These are phyloP conservation scores for Zaprionus vittiger DNA, from an alignment of 1,140 invertebrate species.

Conservation along the genomic window DNA sequence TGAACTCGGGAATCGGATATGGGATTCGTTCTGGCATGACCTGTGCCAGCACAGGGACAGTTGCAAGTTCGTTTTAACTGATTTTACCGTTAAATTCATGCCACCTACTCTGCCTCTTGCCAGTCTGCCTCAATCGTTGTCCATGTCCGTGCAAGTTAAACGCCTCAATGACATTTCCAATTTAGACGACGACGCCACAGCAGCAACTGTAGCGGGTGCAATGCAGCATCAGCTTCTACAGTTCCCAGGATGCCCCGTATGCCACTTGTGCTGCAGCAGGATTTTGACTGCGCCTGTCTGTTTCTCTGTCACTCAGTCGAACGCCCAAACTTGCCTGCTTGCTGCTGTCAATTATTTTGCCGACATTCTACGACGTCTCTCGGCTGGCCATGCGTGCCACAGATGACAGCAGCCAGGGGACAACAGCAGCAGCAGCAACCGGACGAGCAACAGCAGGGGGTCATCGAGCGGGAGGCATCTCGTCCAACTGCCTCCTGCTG, in stretches of 20 bases:
- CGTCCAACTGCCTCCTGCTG: conserved; percentile 1
- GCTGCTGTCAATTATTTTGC: conserved; percentile 75
- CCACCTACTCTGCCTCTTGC: conserved; percentile 17
- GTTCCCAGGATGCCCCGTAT: conserved; percentile 27
- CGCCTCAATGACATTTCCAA: conserved; percentile 83
- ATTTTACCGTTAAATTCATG: conserved; percentile 50
- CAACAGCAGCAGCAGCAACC: neutral
- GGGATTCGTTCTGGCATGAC: conserved; percentile 27
- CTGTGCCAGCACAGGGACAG: conserved; percentile 16
- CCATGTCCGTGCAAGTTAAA: conserved; percentile 71
- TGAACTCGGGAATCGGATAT: conserved; percentile 16
- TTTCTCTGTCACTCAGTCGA: conserved; percentile 67
- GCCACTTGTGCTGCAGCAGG: conserved; percentile 30
- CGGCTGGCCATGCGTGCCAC: conserved; percentile 58
- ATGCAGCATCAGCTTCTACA: conserved; percentile 15
- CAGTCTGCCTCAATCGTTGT: conserved; percentile 48
- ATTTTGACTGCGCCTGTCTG: conserved; percentile 68
- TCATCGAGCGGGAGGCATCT: neutral
- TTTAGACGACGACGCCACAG: conserved; percentile 60
- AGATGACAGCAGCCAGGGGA: conserved; percentile 6
- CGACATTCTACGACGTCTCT: conserved; percentile 25
- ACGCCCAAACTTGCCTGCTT: conserved; percentile 32
- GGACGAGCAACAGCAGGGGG: neutral
- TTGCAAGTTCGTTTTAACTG: conserved; percentile 40
- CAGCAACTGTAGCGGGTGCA: conserved; percentile 3